phyloP scores from a whole-genome alignment of 2,888 invertebrate genomes.

The Drosophila recens region DNA sequence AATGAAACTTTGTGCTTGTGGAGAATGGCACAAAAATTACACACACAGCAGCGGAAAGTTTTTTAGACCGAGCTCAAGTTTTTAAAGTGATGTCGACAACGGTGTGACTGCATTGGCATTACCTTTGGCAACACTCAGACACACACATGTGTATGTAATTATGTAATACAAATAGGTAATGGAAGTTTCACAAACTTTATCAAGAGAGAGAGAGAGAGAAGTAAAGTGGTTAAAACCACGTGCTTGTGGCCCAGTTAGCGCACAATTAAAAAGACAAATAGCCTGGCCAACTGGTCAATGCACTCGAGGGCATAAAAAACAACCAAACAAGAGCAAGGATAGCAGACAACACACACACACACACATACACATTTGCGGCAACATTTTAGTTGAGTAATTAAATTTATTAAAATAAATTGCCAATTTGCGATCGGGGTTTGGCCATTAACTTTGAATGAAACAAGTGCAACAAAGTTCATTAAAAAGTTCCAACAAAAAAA shows the following conservation, averaged over 20 bases:
- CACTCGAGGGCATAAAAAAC: conserved; percentile 9
- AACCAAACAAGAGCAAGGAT: background rate
- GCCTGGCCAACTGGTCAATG: conserved; percentile 30
- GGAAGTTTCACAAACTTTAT: conserved; percentile 56
- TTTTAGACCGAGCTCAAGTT: conserved; percentile 31
- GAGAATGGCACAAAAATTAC: conserved; percentile 48
- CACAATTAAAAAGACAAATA: conserved; percentile 68
- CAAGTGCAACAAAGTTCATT: conserved; percentile 26
- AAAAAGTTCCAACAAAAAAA: conserved; percentile 27
- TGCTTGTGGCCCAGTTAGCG: conserved; percentile 56
- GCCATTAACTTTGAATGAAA: conserved; percentile 63
- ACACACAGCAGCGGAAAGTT: conserved; percentile 34
- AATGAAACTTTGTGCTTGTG: conserved; percentile 63
- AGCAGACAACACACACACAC: background rate
- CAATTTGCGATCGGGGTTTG: conserved; percentile 54
- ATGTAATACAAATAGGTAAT: conserved; percentile 75
- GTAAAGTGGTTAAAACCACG: conserved; percentile 22
- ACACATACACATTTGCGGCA: conserved; percentile 32
- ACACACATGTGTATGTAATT: conserved; percentile 56
- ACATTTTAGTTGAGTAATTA: conserved; percentile 62
- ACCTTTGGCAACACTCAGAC: conserved; percentile 31
- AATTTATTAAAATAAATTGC: conserved; percentile 77
- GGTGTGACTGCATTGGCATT: conserved; percentile 14
- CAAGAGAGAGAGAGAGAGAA: conserved; percentile 1
- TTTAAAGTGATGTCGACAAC: conserved; percentile 24